Conservation (phyloP, 1,140 invertebrate species). For the Branchinecta lindahli region DNA sequence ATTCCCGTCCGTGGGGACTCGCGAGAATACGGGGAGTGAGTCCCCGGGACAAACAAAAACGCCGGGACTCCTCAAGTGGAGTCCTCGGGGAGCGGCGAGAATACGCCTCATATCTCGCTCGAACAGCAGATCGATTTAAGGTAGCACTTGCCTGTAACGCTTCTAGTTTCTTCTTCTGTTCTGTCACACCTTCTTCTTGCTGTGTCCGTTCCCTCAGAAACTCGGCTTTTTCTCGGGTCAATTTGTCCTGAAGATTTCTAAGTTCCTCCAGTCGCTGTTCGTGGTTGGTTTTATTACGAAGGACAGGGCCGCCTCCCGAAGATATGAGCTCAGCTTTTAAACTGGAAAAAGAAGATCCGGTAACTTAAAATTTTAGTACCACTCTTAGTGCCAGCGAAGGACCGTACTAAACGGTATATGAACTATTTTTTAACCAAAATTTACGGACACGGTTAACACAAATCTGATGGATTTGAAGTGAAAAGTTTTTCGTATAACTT, state of each 20-base stretch:
- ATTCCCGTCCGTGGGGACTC: too few relatives aligned
- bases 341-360: neutral
- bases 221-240: conserved; percentile 59
- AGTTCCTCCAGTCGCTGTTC: conserved; percentile 57
- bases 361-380: neutral
- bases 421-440: too few relatives aligned
- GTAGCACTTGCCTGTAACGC: conserved; percentile 37
- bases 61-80: too few relatives aligned
- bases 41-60: too few relatives aligned
- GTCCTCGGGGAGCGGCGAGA: too few relatives aligned
- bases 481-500: too few relatives aligned
- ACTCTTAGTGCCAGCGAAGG: neutral
- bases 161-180: conserved; percentile 40
- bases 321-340: conserved; percentile 16
- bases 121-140: too few relatives aligned
- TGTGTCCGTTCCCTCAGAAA: conserved; percentile 46
- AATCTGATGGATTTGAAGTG: too few relatives aligned
- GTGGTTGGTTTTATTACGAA: conserved; percentile 36
- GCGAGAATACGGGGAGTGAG: too few relatives aligned
- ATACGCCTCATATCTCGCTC: too few relatives aligned
- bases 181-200: conserved; percentile 29
- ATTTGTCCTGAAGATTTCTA: conserved; percentile 52
- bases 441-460: too few relatives aligned
- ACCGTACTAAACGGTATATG: too few relatives aligned
- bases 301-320: conserved; percentile 19